Evolutionary conservation across 2,113 vertebrate species (phyloP), one percentile per base, ranked within the genome.

Genomic region (Limnothrissa miodon): DNA sequence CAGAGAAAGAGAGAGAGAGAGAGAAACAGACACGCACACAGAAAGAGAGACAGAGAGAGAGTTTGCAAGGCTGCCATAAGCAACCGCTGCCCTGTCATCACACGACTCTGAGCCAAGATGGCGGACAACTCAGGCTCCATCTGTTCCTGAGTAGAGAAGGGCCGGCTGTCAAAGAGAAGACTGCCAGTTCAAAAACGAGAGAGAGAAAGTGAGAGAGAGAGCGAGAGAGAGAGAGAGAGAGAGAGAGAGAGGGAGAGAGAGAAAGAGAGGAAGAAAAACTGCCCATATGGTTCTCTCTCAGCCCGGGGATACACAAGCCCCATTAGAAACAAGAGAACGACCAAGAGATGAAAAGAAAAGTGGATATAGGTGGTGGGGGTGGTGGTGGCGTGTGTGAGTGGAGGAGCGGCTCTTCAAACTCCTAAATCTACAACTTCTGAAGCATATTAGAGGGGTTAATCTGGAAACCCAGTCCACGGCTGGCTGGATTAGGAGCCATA

Each of bases 341-440:
- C 25, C 21, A 19, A 33, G 25, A 66, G 59, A 66, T 66, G 25
- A 66, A 66, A 66, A 29, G 59, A 66, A 66, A 66, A 9, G 59
- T 3, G 9, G 42, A 42, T 42, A 42, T 42, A 29, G 59, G 25
- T n/a, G n/a, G n/a, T n/a, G 25, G 9, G 13, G 6, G 13, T 7
- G 2, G 25, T 2, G 11, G 29, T 6, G 25, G n/a, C n/a, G n/a
- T n/a, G n/a, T n/a, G n/a, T n/a, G n/a, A n/a, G n/a, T n/a, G n/a
- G n/a, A n/a, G 33, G n/a, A 66, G 59, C 25, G 2, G 25, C n/a
- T 66, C 59, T 10, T 66, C 25, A 29, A 66, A 25, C 59, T 66
- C 59, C 59, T 66, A 66, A 66, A 66, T 66, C 59, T 66, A 66
- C 59, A 25, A 66, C 59, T 66, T 66, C 59, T 66, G 59, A 66